These are phyloP conservation scores for Rhagoletis pomonella DNA, from an alignment of 1,140 invertebrate genomes.

Conservation along the genomic window DNA sequence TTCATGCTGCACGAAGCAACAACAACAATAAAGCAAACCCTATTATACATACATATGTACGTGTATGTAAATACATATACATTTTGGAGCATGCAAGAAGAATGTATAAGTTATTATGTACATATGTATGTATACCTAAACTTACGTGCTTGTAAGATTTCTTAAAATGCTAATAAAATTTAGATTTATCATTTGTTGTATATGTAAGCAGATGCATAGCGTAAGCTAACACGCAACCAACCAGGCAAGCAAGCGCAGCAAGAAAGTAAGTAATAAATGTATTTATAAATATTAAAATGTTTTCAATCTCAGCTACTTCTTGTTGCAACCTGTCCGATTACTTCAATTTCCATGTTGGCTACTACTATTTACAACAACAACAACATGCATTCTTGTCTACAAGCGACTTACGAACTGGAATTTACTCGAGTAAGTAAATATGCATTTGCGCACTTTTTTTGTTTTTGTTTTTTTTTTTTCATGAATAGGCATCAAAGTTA, in stretches of 20 bases:
- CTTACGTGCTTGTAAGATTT: neutral
- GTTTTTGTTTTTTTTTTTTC: too few relatives aligned
- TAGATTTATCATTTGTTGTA: constrained; percentile 40
- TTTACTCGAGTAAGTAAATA: too few relatives aligned
- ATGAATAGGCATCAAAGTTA: too few relatives aligned
- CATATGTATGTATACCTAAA: neutral
- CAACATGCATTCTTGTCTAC: too few relatives aligned
- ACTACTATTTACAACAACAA: too few relatives aligned
- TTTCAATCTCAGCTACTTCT: too few relatives aligned
- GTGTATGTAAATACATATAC: neutral
- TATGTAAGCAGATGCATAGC: neutral
- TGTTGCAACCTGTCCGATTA: too few relatives aligned
- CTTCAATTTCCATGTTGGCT: too few relatives aligned
- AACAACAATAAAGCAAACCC: neutral
- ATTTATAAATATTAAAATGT: neutral
- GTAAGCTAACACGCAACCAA: neutral
- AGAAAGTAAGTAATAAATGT: neutral
- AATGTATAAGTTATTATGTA: neutral
- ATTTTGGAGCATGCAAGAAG: neutral
- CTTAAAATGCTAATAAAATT: constrained; percentile 52
- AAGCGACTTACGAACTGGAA: too few relatives aligned
- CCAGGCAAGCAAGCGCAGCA: neutral
- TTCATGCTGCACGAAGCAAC: constrained; percentile 38
- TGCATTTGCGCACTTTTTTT: too few relatives aligned
- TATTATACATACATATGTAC: neutral